A percentile compares a stretch with the other conserved stretches of the same genome.
phyloP scores from a whole-genome alignment of 2,797 vertebrate species.

The Melanotaenia parkinsoni region DNA sequence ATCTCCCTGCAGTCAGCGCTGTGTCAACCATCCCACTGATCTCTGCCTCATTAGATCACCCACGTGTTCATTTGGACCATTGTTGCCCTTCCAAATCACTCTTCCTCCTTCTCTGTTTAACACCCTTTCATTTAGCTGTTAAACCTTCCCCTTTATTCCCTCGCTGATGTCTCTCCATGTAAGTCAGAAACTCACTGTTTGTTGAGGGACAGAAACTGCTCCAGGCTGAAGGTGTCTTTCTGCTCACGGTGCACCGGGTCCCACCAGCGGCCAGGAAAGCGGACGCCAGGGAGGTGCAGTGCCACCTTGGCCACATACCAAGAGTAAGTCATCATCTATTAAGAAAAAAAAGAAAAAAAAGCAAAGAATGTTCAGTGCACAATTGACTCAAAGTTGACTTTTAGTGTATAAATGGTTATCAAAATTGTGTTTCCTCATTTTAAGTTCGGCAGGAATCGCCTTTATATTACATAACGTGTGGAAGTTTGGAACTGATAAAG shows the following conservation, averaged over 20 bases:
- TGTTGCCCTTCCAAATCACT: conserved; percentile 55
- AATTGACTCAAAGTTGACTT: background rate
- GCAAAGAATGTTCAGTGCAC: background rate
- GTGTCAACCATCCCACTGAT: conserved; percentile 64
- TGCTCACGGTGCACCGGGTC: conserved; percentile 80
- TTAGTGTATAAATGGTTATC: background rate
- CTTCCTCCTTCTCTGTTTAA: conserved; percentile 47
- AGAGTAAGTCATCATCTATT: conserved; percentile 96
- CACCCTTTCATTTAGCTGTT: conserved; percentile 46
- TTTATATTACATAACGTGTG: background rate
- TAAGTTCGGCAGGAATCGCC: background rate
- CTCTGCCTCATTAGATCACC: conserved; percentile 74
- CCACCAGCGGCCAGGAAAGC: conserved; percentile 91
- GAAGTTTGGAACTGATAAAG: too few relatives aligned
- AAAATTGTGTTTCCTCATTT: background rate
- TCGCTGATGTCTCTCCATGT: conserved; percentile 8
- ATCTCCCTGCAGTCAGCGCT: conserved; percentile 59
- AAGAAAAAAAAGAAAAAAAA: conserved; percentile 26
- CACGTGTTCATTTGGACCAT: conserved; percentile 67
- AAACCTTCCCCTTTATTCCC: conserved; percentile 35
- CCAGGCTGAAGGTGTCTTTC: conserved; percentile 91
- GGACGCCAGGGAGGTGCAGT: conserved; percentile 87
- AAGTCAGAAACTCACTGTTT: conserved; percentile 85
- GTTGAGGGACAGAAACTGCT: conserved; percentile 92
- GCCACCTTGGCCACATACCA: conserved; percentile 95